A percentile compares a stretch with the other conserved stretches of the same genome.
Conservation (phyloP, 2,888 invertebrate species). For the Melanotus villosus region DNA sequence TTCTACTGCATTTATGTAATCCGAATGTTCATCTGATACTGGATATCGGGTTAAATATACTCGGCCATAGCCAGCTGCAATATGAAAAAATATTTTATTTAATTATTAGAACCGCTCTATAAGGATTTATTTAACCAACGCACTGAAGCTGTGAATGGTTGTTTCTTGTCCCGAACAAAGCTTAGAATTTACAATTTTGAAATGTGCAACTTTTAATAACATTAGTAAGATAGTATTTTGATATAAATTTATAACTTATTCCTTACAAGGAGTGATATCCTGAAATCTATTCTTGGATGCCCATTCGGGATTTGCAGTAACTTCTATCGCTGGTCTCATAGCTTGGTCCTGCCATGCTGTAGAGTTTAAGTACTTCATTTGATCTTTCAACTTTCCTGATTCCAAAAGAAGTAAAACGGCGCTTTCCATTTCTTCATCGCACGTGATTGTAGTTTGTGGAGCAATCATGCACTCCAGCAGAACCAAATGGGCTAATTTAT, state of each 20-base stretch:
- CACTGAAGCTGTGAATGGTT: too few relatives aligned
- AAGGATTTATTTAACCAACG: too few relatives aligned
- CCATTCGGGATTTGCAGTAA: constrained; percentile 49
- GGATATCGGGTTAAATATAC: constrained; percentile 64
- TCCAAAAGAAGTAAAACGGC: constrained; percentile 57
- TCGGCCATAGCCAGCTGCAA: constrained; percentile 51
- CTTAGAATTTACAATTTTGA: too few relatives aligned
- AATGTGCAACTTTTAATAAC: too few relatives aligned
- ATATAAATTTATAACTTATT: neutral
- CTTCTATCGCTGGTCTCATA: constrained; percentile 55
- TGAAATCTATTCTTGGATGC: constrained; percentile 64
- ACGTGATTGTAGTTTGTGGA: constrained; percentile 63
- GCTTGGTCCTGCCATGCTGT: constrained; percentile 66
- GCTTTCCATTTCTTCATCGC: constrained; percentile 60
- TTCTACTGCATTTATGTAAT: constrained; percentile 66
- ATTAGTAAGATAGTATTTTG: neutral
- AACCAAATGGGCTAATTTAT: constrained; percentile 68
- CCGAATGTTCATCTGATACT: constrained; percentile 62
- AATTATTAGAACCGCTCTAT: too few relatives aligned
- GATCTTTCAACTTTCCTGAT: constrained; percentile 56
- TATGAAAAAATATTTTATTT: too few relatives aligned
- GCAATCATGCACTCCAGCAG: constrained; percentile 66
- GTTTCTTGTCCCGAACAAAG: too few relatives aligned
- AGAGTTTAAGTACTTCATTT: constrained; percentile 62
- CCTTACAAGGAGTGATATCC: constrained; percentile 63